Evolutionary conservation across 2,888 invertebrate genomes (phyloP).

Genomic region (Stomorhina lunata): DNA sequence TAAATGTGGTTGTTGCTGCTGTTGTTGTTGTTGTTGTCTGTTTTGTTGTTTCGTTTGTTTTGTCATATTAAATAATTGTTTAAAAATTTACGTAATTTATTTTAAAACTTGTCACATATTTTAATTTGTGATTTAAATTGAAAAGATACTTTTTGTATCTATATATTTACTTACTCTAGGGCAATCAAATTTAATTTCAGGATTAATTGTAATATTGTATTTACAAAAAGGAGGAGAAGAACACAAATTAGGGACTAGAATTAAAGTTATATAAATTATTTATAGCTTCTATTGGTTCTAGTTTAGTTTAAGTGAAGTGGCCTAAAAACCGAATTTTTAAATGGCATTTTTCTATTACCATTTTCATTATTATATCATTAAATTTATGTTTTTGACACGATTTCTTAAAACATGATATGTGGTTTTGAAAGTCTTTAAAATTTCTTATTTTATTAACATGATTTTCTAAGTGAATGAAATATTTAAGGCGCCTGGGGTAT

Average conservation of each 20-base stretch:
- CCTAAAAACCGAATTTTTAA: no score
- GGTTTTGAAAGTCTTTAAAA: conserved; percentile 10
- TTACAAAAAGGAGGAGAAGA: no score
- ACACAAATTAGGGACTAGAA: no score
- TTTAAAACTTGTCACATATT: conserved; percentile 5
- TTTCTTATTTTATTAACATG: not conserved
- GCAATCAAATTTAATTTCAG: not conserved
- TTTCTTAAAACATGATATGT: conserved; percentile 3
- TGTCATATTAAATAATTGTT: conserved; percentile 13
- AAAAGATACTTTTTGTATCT: not conserved
- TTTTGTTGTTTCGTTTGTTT: not conserved
- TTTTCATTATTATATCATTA: not conserved
- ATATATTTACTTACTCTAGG: not conserved
- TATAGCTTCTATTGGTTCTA: no score
- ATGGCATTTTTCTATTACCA: not conserved
- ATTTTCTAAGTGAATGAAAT: not conserved
- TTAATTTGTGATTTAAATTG: conserved; percentile 9
- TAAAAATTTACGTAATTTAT: conserved; percentile 3
- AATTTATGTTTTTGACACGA: conserved; percentile 37
- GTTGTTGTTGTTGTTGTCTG: not conserved
- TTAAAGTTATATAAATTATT: no score
- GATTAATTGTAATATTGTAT: not conserved
- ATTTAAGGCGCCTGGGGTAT: conserved; percentile 14
- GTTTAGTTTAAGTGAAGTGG: no score
- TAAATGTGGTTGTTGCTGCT: conserved; percentile 6